Evolutionary conservation across 2,797 vertebrate genomes (phyloP).

Genomic region (Anableps anableps): DNA sequence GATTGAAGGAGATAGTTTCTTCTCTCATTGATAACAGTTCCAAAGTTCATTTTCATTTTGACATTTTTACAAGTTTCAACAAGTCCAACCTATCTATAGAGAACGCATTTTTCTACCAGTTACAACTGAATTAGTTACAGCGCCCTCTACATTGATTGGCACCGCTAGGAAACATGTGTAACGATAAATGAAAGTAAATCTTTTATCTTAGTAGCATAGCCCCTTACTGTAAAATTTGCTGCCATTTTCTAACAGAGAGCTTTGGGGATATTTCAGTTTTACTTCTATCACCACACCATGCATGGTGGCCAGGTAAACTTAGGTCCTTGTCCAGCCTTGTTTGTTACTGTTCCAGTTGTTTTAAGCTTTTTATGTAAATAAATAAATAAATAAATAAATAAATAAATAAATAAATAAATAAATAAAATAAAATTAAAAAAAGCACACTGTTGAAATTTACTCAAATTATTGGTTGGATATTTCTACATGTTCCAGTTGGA

Average conservation of each 20-base stretch:
- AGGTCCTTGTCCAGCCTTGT: background rate
- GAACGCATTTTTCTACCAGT: background rate
- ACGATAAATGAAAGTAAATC: background rate
- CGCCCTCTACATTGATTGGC: too few species aligned
- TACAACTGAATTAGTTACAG: background rate
- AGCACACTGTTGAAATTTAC: background rate
- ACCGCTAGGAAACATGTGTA: too few species aligned
- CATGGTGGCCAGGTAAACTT: background rate
- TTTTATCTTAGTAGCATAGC: background rate
- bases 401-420: too few species aligned
- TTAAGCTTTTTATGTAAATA: too few species aligned
- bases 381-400: too few species aligned
- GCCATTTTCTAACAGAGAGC: background rate
- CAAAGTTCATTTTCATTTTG: background rate
- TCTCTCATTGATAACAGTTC: background rate
- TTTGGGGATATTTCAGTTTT: background rate
- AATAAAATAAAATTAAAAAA: too few species aligned
- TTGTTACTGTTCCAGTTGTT: background rate
- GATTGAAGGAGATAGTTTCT: background rate
- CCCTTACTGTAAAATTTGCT: background rate
- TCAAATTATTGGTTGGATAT: background rate
- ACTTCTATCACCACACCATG: background rate
- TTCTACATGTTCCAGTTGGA: background rate
- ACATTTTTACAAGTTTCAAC: background rate
- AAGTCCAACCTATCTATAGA: too few species aligned